These are phyloP conservation scores for Steatocranus sp. DNA, from an alignment of 2,797 vertebrate species.

Conservation along the genomic window DNA sequence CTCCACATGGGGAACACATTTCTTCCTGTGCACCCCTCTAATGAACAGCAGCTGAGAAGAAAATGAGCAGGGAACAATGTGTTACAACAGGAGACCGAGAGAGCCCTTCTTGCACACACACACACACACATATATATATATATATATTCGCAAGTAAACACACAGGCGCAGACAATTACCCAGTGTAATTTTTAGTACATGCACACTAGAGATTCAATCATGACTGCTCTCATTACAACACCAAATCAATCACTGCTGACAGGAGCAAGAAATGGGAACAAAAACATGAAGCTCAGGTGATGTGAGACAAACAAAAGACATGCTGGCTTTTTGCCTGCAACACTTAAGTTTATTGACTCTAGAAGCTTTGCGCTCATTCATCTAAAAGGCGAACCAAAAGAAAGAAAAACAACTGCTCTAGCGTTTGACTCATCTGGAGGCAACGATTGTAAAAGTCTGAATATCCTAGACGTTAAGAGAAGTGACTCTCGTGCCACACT, in stretches of 20 bases:
- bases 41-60: conserved; percentile 63
- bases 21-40: conserved; percentile 43
- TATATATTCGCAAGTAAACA: not conserved
- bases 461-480: not conserved
- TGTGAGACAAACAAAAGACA: conserved; percentile 26
- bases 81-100: conserved; percentile 43
- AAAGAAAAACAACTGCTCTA: not conserved
- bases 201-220: conserved; percentile 53
- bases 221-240: conserved; percentile 52
- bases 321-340: not conserved
- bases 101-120: not conserved
- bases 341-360: not conserved
- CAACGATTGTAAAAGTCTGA: not conserved
- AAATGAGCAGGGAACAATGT: conserved; percentile 54
- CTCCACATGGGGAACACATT: conserved; percentile 54
- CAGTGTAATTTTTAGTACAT: conserved; percentile 50
- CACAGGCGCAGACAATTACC: conserved; percentile 23
- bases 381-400: not conserved
- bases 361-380: not conserved
- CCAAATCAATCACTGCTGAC: conserved; percentile 63
- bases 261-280: conserved; percentile 2
- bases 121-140: not conserved
- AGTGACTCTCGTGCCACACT: conserved; percentile 5
- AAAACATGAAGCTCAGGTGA: conserved; percentile 20
- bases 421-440: not conserved